phyloP scores from a whole-genome alignment of 2,888 invertebrate genomes.

The Ophion ellenae region DNA sequence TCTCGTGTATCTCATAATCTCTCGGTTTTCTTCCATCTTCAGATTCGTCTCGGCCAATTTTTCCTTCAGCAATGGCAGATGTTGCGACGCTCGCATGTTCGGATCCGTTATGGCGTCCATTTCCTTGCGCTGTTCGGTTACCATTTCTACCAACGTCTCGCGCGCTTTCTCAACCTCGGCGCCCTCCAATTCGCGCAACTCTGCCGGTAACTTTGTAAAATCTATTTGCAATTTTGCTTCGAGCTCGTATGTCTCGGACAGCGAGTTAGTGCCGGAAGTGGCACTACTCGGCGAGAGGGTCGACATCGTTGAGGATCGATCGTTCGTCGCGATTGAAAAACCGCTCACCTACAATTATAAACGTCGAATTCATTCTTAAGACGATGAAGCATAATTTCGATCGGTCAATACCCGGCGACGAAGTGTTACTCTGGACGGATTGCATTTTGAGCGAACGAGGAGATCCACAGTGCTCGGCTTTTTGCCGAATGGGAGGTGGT shows the following conservation, averaged over 20 bases:
- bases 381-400: background rate
- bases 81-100: conserved; percentile 89
- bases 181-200: conserved; percentile 91
- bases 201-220: conserved; percentile 89
- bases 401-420: no score
- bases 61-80: background rate
- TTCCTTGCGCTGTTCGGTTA: conserved; percentile 91
- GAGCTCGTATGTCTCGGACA: conserved; percentile 9
- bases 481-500: no score
- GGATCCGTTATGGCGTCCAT: conserved; percentile 96
- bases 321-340: conserved; percentile 8
- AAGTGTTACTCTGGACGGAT: no score
- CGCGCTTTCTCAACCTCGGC: conserved; percentile 93
- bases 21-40: conserved; percentile 84
- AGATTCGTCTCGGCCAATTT: conserved; percentile 16
- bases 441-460: no score
- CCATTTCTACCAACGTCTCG: conserved; percentile 90
- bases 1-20: conserved; percentile 88
- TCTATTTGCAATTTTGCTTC: conserved; percentile 85
- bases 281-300: conserved; percentile 4
- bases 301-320: background rate
- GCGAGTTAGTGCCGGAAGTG: background rate
- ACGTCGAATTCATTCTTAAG: background rate
- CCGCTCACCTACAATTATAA: conserved; percentile 32
- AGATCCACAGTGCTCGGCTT: no score